A percentile compares a stretch with the other conserved stretches of the same genome.
Conservation (phyloP, 2,888 invertebrate species). For the Neoitamus cyanurus region DNA sequence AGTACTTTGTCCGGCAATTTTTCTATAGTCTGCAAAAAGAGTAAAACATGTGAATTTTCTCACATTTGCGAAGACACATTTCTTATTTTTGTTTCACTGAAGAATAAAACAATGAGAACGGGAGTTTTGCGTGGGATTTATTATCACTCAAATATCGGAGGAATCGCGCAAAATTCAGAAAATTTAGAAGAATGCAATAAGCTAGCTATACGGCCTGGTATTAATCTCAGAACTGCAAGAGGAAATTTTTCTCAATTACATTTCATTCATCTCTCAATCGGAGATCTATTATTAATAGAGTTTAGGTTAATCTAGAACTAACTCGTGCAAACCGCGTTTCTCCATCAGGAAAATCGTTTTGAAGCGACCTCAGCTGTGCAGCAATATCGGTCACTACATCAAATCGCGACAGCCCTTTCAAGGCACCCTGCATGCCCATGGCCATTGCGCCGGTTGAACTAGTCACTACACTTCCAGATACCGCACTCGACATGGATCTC, state of each 20-base stretch:
- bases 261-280: not conserved
- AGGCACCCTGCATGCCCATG: not conserved
- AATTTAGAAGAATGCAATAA: not conserved
- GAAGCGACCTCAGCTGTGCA: not conserved
- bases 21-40: conserved; percentile 84
- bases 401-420: not conserved
- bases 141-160: not conserved
- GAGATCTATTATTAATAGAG: not conserved
- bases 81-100: not conserved
- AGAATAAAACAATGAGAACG: not conserved
- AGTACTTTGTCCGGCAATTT: conserved; percentile 97
- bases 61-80: not conserved
- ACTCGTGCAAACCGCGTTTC: not conserved
- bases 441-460: not conserved
- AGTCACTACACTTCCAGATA: not conserved
- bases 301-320: not conserved
- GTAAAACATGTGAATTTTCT: not conserved
- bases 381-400: not conserved
- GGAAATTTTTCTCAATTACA: not conserved
- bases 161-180: not conserved
- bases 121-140: not conserved
- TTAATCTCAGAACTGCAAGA: not conserved
- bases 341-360: not conserved
- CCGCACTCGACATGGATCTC: not conserved
- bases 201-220: not conserved